Evolutionary conservation across 2,113 vertebrate genomes (phyloP).

Genomic region (Mobula birostris): DNA sequence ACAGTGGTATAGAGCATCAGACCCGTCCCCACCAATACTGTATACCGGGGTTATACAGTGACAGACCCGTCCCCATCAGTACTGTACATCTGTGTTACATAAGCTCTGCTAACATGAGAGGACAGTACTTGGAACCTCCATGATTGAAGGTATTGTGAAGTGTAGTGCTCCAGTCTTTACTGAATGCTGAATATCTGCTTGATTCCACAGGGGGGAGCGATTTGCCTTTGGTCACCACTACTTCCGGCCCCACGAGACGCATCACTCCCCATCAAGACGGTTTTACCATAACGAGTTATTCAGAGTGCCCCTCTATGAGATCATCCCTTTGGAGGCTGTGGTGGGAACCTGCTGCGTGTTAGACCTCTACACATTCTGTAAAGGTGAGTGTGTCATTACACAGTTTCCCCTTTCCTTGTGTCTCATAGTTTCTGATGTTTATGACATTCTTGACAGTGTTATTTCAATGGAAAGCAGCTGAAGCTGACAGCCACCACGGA

Average conservation of each 20-base stretch:
- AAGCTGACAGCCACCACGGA: background rate
- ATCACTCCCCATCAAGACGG: conserved; percentile 88
- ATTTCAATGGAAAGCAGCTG: background rate
- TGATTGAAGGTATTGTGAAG: no score
- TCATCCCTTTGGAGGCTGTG: conserved; percentile 92
- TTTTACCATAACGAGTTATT: conserved; percentile 98
- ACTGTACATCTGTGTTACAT: background rate
- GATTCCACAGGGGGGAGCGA: conserved; percentile 72
- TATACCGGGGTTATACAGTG: no score
- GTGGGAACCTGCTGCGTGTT: conserved; percentile 91
- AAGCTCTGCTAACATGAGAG: background rate
- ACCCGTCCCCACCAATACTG: no score
- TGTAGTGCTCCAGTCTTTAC: background rate
- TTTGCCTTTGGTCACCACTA: conserved; percentile 98
- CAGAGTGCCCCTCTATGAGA: conserved; percentile 91
- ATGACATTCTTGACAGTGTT: background rate
- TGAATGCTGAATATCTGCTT: background rate
- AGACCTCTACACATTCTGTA: conserved; percentile 96
- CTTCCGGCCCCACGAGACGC: conserved; percentile 95
- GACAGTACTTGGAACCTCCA: no score
- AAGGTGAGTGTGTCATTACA: conserved; percentile 60
- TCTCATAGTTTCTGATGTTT: no score
- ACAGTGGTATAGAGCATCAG: background rate
- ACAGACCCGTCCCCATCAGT: background rate
- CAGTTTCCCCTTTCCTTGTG: background rate